These are phyloP conservation scores for Oryzias sinensis DNA, from an alignment of 2,797 vertebrate genomes.

Conservation along the genomic window DNA sequence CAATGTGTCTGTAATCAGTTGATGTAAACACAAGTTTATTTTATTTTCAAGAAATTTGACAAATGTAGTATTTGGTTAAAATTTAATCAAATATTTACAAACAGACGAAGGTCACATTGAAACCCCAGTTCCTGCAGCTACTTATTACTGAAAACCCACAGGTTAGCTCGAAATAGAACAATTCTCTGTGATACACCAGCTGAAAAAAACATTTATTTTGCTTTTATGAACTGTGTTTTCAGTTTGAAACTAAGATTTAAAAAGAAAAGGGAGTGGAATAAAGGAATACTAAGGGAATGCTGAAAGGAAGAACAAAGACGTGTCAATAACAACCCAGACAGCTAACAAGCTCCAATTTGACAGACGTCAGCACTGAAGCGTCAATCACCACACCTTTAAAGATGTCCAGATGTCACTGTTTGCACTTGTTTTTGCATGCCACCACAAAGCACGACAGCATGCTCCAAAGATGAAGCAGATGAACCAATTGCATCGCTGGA, in stretches of 20 bases:
- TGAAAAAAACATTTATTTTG: conserved; percentile 46
- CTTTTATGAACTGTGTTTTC: conserved; percentile 37
- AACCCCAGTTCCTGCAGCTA: too few species aligned
- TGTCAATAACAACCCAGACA: conserved; percentile 39
- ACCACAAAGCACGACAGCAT: conserved; percentile 10
- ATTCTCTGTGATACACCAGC: conserved; percentile 26
- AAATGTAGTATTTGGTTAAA: too few species aligned
- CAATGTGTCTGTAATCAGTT: too few species aligned
- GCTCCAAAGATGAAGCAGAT: conserved; percentile 26
- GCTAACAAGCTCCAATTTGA: conserved; percentile 44
- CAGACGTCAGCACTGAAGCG: conserved; percentile 31
- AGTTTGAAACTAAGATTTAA: conserved; percentile 33
- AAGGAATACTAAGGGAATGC: conserved; percentile 42
- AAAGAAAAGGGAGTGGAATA: conserved; percentile 9
- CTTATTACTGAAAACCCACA: conserved; percentile 8
- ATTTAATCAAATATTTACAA: too few species aligned
- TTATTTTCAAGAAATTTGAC: too few species aligned
- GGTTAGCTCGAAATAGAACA: conserved; percentile 15
- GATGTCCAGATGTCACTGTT: conserved; percentile 38
- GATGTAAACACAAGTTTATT: too few species aligned
- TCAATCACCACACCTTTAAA: conserved; percentile 33
- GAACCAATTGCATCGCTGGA: conserved; percentile 19
- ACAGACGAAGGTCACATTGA: too few species aligned
- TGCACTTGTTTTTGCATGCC: background rate
- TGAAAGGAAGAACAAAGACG: conserved; percentile 40